Evolutionary conservation across 2,888 invertebrate genomes (phyloP), one percentile per base, ranked within the genome.

Genomic region (Ectropis crepuscularia): DNA sequence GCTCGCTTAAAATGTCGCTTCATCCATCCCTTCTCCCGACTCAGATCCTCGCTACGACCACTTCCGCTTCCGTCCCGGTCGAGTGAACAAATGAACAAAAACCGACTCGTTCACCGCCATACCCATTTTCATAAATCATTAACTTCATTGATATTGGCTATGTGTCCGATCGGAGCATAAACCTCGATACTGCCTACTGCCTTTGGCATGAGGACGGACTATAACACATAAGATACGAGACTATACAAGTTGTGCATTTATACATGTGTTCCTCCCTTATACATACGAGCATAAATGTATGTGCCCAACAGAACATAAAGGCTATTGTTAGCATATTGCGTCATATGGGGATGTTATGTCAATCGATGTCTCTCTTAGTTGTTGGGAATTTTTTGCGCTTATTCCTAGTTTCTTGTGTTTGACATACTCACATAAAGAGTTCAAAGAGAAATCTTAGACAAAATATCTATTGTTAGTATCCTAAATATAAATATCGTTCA

Each of bases 91-190:
- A 49, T 61, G 50, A 57, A 62, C 57, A 58, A 63, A 63, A 63
- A 45, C n/a, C n/a, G 38, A 28, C 16, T 51, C 43, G 38, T 49
- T 63, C 54, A 41, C 54, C 12, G 59, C 49, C 28, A 37, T 58
- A 49, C 50, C 63, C 63, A 54, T 59, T 63, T 63, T 55, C 63
- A 59, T 63, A 63, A 63, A 59, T 63, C 63, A 63, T 59, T 63
- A 59, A 59, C 16, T 53, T 63, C 54, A 63, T 63, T 63, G 59
- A 59, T 59, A 63, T 59, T 59, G 63, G 50, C 54, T 59, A 39
- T 45, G 37, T 63, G 63, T 63, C 59, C 63, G 36, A 59, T 59
- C 54, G 41, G 47, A 41, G 42, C 54, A 53, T 59, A 49, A 63
- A 54, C 53, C 59, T 16, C 48, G 43, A 9, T 46, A 39, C 37